Evolutionary conservation across 2,797 vertebrate species (phyloP), one percentile per base, ranked within the genome.

Genomic region (Atherinosoma microstoma): DNA sequence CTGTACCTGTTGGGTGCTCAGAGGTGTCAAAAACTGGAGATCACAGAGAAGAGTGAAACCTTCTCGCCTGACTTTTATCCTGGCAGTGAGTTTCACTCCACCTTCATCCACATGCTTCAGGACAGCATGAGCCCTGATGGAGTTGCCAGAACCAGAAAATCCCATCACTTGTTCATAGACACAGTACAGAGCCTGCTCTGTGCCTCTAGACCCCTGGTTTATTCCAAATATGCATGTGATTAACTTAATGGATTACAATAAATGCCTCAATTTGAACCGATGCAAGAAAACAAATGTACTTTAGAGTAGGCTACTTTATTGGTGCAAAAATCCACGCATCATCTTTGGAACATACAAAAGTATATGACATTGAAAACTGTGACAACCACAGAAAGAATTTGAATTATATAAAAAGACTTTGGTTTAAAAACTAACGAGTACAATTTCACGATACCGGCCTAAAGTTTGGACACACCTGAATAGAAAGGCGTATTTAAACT

Each of bases 81-180:
- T 0, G 84, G 79, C 32, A 95, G 92, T 0, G 96, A 97, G 81
- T 95, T 98, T 63, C 97, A 99, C 85, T 96, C 96, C 60, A 97
- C 96, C 1, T 91, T 99, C n/a, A 93, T 96, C 82, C 97, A 97
- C 90, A 93, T 95, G 94, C 86, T 97, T 5, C 94, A 93, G 85
- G 97, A 96, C 22, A 56, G 59, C 65, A 91, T 93, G 83, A 96
- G 96, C 27, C 2, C 35, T 0, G 83, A 75, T 2, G 95, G 94
- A 2, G 64, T 91, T 15, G 84, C 67, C 0, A 87, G 24, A 59
- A 83, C 91, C 0, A 76, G 60, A 62, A 16, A 20, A 4, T 74
- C 95, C 38, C 81, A 72, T 62, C 80, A 82, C 70, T 87, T 93
- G 35, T 95, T 96, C 27, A 36, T 91, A 0, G 91, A 96, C 64